These are phyloP conservation scores for Cremastinae sp. DNA, from an alignment of 2,888 invertebrate species.

Conservation along the genomic window DNA sequence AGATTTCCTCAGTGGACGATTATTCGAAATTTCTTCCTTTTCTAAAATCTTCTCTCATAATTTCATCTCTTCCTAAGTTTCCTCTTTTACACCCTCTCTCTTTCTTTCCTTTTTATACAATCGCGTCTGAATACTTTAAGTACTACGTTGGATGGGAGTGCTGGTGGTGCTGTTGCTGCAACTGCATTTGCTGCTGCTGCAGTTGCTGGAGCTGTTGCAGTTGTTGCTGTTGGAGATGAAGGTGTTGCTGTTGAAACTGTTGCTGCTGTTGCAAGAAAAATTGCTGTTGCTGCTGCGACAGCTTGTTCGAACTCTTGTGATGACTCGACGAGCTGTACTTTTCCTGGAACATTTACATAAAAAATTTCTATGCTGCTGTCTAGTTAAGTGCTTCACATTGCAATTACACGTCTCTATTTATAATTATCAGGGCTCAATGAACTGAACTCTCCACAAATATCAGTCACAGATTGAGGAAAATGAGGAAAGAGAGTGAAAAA, in stretches of 20 bases:
- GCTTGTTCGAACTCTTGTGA: constrained; percentile 76
- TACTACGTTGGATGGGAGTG: constrained; percentile 73
- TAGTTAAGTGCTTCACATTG: constrained; percentile 2
- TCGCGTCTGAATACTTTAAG: constrained; percentile 44
- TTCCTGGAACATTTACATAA: constrained; percentile 73
- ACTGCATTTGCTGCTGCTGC: constrained; percentile 69
- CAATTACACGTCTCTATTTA: background rate
- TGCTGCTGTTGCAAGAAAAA: too few species aligned
- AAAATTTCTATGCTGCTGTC: constrained; percentile 55
- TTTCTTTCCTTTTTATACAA: constrained; percentile 28
- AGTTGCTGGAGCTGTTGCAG: constrained; percentile 69
- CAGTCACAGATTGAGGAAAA: background rate
- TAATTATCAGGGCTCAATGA: constrained; percentile 5
- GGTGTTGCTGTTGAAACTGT: constrained; percentile 65
- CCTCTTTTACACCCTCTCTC: constrained; percentile 21
- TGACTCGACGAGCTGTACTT: constrained; percentile 76
- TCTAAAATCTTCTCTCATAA: constrained; percentile 19
- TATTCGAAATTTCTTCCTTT: constrained; percentile 9
- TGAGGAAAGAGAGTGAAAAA: background rate
- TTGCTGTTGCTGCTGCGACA: constrained; percentile 71
- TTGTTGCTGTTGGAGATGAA: constrained; percentile 52
- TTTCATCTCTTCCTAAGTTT: constrained; percentile 12
- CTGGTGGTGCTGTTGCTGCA: constrained; percentile 67
- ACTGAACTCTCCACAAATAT: constrained; percentile 9
- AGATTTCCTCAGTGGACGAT: background rate